phyloP scores from a whole-genome alignment of 2,888 invertebrate genomes.

The Camptogramma bilineatum region DNA sequence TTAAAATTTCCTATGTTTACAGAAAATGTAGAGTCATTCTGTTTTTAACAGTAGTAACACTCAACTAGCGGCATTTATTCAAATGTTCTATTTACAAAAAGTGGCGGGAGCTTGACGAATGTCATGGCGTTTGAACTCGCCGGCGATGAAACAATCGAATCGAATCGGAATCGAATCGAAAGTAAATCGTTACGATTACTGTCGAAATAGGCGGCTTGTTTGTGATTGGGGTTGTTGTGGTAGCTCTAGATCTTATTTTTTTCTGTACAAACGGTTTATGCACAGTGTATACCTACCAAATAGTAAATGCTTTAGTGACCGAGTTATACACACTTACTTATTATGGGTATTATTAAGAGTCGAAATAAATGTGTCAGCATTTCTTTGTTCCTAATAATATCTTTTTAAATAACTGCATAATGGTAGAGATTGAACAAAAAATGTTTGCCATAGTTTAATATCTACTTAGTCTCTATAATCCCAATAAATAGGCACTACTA shows the following conservation, averaged over 20 bases:
- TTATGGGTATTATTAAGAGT: too few species aligned
- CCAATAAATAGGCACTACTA: too few species aligned
- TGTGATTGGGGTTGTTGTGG: constrained; percentile 32
- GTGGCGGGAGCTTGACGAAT: constrained; percentile 69
- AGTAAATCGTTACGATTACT: constrained; percentile 52
- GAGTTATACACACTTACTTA: too few species aligned
- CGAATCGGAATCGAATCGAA: constrained; percentile 69
- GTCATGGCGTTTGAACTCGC: constrained; percentile 63
- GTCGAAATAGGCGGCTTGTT: constrained; percentile 46
- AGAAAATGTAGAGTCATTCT: constrained; percentile 1
- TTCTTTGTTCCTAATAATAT: too few species aligned
- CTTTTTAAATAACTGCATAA: too few species aligned
- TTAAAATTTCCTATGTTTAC: background rate
- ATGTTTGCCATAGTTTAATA: too few species aligned
- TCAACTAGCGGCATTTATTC: constrained; percentile 45
- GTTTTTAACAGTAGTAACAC: background rate
- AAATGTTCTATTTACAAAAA: constrained; percentile 50
- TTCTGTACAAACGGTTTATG: too few species aligned
- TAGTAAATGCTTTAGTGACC: too few species aligned
- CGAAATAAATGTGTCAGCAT: too few species aligned
- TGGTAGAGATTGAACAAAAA: too few species aligned
- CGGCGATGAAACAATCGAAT: constrained; percentile 65
- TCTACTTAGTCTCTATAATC: too few species aligned
- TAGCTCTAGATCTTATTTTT: background rate
- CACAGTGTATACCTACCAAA: too few species aligned